Evolutionary conservation across 2,888 invertebrate species (phyloP).

Genomic region (Oscheius sp.): DNA sequence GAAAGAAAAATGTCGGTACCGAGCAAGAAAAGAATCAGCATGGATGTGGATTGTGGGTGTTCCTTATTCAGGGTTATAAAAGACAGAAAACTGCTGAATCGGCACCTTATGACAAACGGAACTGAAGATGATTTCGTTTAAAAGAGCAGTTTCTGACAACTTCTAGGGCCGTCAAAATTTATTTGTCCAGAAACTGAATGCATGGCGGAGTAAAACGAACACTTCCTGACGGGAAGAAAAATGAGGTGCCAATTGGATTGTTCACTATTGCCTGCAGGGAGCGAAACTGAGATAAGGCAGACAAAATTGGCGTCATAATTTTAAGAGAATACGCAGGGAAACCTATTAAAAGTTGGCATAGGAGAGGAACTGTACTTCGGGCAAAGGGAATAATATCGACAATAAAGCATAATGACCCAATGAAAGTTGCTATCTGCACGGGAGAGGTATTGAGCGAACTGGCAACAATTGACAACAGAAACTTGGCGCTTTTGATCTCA

Average conservation of each 20-base stretch:
- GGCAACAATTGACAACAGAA: slow-evolving; percentile 6
- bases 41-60: neutral
- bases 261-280: too few relatives aligned
- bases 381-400: slow-evolving; percentile 7
- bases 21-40: too few relatives aligned
- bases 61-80: neutral
- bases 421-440: slow-evolving; percentile 25
- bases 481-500: neutral
- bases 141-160: too few relatives aligned
- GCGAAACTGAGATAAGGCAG: neutral
- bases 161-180: neutral
- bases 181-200: too few relatives aligned
- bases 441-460: neutral
- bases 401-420: slow-evolving; percentile 34
- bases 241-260: too few relatives aligned
- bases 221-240: too few relatives aligned
- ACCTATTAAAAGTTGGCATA: neutral
- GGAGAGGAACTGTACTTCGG: neutral
- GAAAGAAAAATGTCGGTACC: neutral
- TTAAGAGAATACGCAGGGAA: neutral
- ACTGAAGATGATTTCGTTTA: neutral
- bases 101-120: neutral
- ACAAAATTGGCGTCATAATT: neutral
- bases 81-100: too few relatives aligned
- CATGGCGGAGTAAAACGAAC: too few relatives aligned